phyloP scores from a whole-genome alignment of 92 coral and sea anemone species.

The Actinernus sp. region DNA sequence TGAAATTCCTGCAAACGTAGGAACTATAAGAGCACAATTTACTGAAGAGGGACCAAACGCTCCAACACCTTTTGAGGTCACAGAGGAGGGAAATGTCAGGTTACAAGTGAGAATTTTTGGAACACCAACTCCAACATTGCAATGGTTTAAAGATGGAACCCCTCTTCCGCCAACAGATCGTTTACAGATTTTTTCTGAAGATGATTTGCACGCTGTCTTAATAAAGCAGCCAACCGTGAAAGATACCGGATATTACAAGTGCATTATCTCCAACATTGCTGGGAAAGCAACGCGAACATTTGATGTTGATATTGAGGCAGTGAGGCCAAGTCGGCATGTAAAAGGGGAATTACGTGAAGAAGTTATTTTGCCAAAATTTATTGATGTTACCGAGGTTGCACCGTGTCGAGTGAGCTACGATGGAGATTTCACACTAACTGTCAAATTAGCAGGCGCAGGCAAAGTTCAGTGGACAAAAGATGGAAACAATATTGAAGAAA shows the following conservation, averaged over 20 bases:
- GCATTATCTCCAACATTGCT: constrained; percentile 91
- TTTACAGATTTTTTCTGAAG: constrained; percentile 82
- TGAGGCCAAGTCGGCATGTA: constrained; percentile 38
- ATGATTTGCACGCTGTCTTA: constrained; percentile 84
- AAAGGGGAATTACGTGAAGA: constrained; percentile 37
- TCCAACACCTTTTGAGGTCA: constrained; percentile 65
- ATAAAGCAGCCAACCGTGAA: constrained; percentile 81
- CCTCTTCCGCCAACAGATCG: constrained; percentile 75
- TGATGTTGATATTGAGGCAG: constrained; percentile 63
- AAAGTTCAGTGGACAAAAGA: constrained; percentile 80
- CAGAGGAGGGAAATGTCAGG: constrained; percentile 73
- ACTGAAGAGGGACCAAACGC: constrained; percentile 43
- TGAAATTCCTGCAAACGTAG: constrained; percentile 68
- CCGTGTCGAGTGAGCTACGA: constrained; percentile 60
- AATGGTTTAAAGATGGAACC: constrained; percentile 90
- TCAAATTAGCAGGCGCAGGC: constrained; percentile 74
- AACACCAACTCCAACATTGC: constrained; percentile 83
- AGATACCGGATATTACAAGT: constrained; percentile 92
- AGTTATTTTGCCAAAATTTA: constrained; percentile 65
- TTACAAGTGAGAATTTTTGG: constrained; percentile 79
- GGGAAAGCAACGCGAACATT: constrained; percentile 79
- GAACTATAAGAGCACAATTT: constrained; percentile 47
- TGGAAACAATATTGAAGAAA: constrained; percentile 66
- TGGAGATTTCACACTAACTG: constrained; percentile 77
- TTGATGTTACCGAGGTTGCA: constrained; percentile 56